A percentile compares a stretch with the other conserved stretches of the same genome.
phyloP scores from a whole-genome alignment of 92 coral and sea anemone species.

The Metridium senile region DNA sequence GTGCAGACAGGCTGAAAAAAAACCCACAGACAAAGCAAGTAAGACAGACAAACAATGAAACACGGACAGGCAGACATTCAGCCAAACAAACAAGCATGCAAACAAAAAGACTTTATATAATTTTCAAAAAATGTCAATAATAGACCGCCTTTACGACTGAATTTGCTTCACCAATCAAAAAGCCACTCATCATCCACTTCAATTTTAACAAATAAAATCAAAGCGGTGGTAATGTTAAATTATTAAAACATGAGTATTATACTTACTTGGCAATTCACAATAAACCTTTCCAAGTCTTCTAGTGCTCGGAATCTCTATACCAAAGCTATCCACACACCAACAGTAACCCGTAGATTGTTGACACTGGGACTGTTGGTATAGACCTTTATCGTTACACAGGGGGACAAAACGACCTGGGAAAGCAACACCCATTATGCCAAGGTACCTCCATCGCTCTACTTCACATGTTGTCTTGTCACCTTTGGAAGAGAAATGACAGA shows the following conservation, averaged over 20 bases:
- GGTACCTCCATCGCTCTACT: constrained; percentile 21
- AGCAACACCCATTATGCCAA: constrained; percentile 27
- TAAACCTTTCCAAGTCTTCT: constrained; percentile 33
- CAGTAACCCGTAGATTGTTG: constrained; percentile 34
- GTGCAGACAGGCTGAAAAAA: too few relatives aligned
- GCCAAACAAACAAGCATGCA: too few relatives aligned
- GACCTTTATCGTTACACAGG: constrained; percentile 23
- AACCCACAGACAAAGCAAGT: too few relatives aligned
- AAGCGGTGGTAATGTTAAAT: too few relatives aligned
- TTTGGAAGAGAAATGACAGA: background rate
- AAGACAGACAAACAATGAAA: too few relatives aligned
- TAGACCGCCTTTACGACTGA: too few relatives aligned
- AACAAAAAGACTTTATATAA: too few relatives aligned
- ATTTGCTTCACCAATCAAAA: too few relatives aligned
- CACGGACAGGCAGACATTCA: too few relatives aligned
- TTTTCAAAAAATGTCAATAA: too few relatives aligned
- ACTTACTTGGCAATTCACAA: constrained; percentile 27
- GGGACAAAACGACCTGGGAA: constrained; percentile 46
- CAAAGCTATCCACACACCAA: constrained; percentile 40
- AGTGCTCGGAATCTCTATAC: constrained; percentile 34
- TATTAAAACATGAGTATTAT: background rate
- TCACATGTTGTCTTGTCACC: constrained; percentile 16
- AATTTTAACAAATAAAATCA: too few relatives aligned
- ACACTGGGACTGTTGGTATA: constrained; percentile 21
- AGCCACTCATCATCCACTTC: too few relatives aligned